Percentiles rank a stretch among this genome's conserved stretches.
These are phyloP conservation scores for Ctenoplectra terminalis DNA, from an alignment of 1,140 invertebrate genomes.

Conservation along the genomic window DNA sequence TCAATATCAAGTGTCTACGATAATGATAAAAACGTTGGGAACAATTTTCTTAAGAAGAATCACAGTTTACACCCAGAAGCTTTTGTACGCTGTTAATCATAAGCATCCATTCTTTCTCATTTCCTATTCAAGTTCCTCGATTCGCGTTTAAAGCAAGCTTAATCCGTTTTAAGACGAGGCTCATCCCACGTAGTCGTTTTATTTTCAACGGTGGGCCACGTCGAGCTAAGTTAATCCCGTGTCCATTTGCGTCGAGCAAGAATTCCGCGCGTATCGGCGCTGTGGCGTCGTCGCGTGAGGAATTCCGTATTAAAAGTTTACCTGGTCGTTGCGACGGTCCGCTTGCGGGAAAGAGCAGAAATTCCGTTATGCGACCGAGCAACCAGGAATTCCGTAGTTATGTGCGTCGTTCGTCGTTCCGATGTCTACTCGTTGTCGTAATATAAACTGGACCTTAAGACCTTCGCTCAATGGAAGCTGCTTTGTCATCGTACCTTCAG, in stretches of 20 bases:
- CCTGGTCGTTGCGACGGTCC: slow-evolving; percentile 28
- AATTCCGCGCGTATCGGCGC: slow-evolving; percentile 59
- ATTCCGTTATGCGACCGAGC: slow-evolving; percentile 61
- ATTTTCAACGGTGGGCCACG: slow-evolving; percentile 3
- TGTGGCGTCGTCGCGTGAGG: slow-evolving; percentile 59
- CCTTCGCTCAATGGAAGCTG: slow-evolving; percentile 40
- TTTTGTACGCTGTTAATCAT: background rate
- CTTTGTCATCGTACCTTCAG: slow-evolving; percentile 13
- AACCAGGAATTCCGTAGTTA: slow-evolving; percentile 65
- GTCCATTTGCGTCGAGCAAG: slow-evolving; percentile 64
- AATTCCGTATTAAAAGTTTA: slow-evolving; percentile 74
- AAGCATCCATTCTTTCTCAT: background rate
- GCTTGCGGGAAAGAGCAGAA: slow-evolving; percentile 57
- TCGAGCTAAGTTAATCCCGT: slow-evolving; percentile 49
- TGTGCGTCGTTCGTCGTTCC: slow-evolving; percentile 31
- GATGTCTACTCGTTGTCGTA: slow-evolving; percentile 32
- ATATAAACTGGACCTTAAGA: slow-evolving; percentile 48
- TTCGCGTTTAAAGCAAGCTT: slow-evolving; percentile 4
- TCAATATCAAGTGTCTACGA: no score
- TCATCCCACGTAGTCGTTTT: slow-evolving; percentile 19
- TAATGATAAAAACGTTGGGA: no score
- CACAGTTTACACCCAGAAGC: background rate
- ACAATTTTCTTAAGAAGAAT: background rate
- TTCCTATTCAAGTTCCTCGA: background rate
- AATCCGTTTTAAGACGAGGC: slow-evolving; percentile 32